These are phyloP conservation scores for Marmota monax DNA, from an alignment of 2,113 vertebrate species.

Conservation along the genomic window DNA sequence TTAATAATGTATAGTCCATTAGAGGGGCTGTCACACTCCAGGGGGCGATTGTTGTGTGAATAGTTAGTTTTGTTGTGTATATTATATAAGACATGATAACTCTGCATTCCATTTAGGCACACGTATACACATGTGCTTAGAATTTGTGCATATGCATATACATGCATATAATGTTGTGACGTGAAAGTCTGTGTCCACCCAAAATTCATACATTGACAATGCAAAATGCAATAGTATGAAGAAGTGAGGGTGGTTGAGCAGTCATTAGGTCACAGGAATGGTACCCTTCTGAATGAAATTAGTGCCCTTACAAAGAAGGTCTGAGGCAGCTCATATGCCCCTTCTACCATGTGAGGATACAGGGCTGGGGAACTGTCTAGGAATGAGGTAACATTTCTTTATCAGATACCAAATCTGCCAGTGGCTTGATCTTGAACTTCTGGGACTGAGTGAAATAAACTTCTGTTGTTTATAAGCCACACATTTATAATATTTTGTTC, in stretches of 20 bases:
- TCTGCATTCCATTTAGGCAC: neutral
- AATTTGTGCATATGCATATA: no score
- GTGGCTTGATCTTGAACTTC: neutral
- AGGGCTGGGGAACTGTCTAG: no score
- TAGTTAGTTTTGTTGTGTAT: neutral
- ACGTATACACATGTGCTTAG: neutral
- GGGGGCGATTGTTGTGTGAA: neutral
- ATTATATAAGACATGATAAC: neutral
- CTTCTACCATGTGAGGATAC: neutral
- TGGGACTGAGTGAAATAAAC: neutral
- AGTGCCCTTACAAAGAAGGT: neutral
- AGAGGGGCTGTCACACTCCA: no score
- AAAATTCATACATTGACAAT: neutral
- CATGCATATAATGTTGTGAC: neutral
- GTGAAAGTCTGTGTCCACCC: neutral
- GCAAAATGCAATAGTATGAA: neutral
- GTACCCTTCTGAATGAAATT: neutral
- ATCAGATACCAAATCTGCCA: neutral
- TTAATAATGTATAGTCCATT: neutral
- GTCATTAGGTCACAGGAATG: neutral
- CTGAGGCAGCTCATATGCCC: rapidly evolving
- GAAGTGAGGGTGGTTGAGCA: neutral
- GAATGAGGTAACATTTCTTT: neutral
- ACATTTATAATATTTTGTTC: neutral
- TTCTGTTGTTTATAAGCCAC: neutral